Evolutionary conservation across 2,888 invertebrate genomes (phyloP), one percentile per base, ranked within the genome.

Genomic region (Salticus scenicus): DNA sequence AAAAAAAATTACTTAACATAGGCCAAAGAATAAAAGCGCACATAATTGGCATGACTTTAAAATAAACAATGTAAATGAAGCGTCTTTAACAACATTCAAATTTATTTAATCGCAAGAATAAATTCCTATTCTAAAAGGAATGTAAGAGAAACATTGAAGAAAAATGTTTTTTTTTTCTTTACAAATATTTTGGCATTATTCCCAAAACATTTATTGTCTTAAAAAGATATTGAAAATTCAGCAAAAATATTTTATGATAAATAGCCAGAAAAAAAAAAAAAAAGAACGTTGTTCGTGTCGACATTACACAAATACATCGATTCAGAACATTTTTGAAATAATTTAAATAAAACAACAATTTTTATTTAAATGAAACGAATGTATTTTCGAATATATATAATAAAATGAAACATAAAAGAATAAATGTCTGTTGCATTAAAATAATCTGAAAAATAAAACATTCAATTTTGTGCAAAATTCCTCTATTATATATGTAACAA

Each of bases 141-240:
- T 47, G 47, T n/a, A 47, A n/a, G 17, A 47, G 14, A 47, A 17
- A 17, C 17, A 47, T 47, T 47, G 14, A 2, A 17, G 47, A 10
- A 47, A 47, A 47, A 47, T 17, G 17, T 7, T 17, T 47, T 7
- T 17, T 17, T 2, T n/a, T n/a, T n/a, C 47, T 47, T 37, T n/a
- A n/a, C 12, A 37, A 37, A 47, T 2, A 47, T 47, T 17, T 17
- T 47, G 47, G 47, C 47, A 47, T 5, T 10, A 47, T 47, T 47
- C 47, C n/a, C 47, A 47, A 47, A 47, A n/a, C 47, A 17, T 47
- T 47, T 47, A 47, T 47, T 47, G 47, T 47, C 47, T 47, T 47
- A 12, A 10, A 17, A 47, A 47, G 47, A 47, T 47, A 47, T 47
- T 47, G 17, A 47, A 47, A 47, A 10, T 47, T 12, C 47, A 8